Base-by-base conservation (phyloP, 2,888 invertebrate genomes). In the Parelbella ahira region DNA sequence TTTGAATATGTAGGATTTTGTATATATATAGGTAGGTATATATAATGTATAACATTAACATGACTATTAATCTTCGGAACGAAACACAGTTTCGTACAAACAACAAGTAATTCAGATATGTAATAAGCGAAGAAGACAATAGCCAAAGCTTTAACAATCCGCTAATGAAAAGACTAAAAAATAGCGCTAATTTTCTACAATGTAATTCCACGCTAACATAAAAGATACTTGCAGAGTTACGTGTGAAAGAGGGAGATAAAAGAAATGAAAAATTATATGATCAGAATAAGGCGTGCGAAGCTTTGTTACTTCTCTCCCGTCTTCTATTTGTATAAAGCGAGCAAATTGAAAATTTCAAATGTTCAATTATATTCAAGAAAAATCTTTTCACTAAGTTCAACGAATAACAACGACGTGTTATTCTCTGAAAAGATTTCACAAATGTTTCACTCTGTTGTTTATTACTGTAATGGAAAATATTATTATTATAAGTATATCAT, bases 101-200 rank as follows among this genome's bases (percentile, higher is more conserved):
- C 12, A 12, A 10, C 24, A 24, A 23, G 13, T 15, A 24, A 12
- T 5, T 34, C 9, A 24, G 7, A 27, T 29, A 13, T 29, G n/a
- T 37, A 29, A 39, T 39, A 32, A 38, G 29, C 38, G 30, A 21
- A 21, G 30, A 32, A 32, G 27, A 33, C 39, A 41, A 41, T 27
- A 32, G 39, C 39, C 68, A 65, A 63, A 73, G 63, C 70, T 18
- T 39, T 41, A 20, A 32, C 39, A 41, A 18, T 33, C 39, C 27
- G 33, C 20, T 32, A 41, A 41, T 33, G 39, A 37, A 65, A 68
- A 68, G 68, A 68, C 62, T 64, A 63, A 68, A 68, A 68, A 49
- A 47, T 44, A 38, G 38, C 42, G 37, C 42, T 44, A 44, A 49
- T 44, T 46, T 44, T 38, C 37, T 38, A 36, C 37, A 44, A 47